A percentile compares a stretch with the other conserved stretches of the same genome.
phyloP scores from a whole-genome alignment of 2,888 invertebrate species.

The Chrysina gloriosa region DNA sequence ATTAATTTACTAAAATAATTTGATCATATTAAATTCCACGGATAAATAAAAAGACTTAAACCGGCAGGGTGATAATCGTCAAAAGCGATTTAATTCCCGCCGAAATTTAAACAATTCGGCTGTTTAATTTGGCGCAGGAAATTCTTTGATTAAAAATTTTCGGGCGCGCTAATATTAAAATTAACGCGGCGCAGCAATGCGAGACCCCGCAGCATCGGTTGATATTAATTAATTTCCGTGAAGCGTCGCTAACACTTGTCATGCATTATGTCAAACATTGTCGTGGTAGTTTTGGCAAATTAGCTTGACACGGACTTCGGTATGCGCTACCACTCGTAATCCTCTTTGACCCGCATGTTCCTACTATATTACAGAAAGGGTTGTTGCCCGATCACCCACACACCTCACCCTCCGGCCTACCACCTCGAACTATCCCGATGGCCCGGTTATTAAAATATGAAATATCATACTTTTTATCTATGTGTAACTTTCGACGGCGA shows the following conservation, averaged over 20 bases:
- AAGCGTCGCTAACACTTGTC: constrained; percentile 58
- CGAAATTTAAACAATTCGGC: constrained; percentile 56
- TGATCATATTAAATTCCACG: constrained; percentile 11
- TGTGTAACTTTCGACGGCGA: neutral
- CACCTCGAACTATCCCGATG: neutral
- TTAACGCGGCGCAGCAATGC: constrained; percentile 57
- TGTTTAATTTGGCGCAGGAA: constrained; percentile 55
- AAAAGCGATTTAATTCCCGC: constrained; percentile 53
- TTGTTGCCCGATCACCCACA: constrained; percentile 6
- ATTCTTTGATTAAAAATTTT: constrained; percentile 61
- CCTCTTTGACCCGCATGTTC: constrained; percentile 42
- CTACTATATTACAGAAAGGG: constrained; percentile 40
- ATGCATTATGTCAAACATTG: constrained; percentile 60
- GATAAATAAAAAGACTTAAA: too few species aligned
- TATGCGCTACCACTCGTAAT: constrained; percentile 41
- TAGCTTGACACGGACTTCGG: constrained; percentile 40
- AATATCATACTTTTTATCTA: constrained; percentile 28
- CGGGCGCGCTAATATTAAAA: constrained; percentile 60
- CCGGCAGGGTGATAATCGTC: constrained; percentile 29
- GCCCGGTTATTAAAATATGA: constrained; percentile 26
- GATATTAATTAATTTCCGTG: constrained; percentile 60
- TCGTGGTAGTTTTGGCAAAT: constrained; percentile 51
- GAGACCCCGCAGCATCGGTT: constrained; percentile 49
- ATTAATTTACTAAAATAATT: too few species aligned
- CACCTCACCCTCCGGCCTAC: neutral